Percentiles rank a stretch among this genome's conserved stretches.
Evolutionary conservation across 2,888 invertebrate genomes (phyloP).

Genomic region (Drosophila paranaensis): DNA sequence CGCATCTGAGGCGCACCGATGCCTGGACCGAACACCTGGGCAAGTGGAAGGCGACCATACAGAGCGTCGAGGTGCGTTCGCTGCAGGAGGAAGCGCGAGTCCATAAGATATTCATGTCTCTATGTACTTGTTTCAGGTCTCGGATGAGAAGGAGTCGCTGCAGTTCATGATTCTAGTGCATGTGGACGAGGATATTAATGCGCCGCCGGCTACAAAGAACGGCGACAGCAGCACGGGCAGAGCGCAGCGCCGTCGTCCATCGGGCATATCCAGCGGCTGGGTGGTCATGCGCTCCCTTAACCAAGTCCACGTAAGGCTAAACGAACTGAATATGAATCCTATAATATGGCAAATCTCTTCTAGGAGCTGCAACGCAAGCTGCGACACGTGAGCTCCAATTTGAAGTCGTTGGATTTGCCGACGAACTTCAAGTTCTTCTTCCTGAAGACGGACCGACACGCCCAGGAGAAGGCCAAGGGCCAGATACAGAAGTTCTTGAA

Average conservation of each 20-base stretch:
- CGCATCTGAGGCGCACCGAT: conserved; percentile 93
- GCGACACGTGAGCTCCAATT: conserved; percentile 91
- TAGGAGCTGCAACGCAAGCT: conserved; percentile 93
- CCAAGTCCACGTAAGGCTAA: conserved; percentile 87
- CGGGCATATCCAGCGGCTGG: conserved; percentile 88
- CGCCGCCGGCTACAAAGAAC: conserved; percentile 56
- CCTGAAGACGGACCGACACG: conserved; percentile 92
- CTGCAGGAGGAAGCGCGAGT: no score
- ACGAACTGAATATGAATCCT: neutral
- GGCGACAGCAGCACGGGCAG: conserved; percentile 67
- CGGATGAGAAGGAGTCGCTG: conserved; percentile 86
- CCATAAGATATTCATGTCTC: neutral
- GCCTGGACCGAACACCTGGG: conserved; percentile 96
- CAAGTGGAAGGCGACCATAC: conserved; percentile 93
- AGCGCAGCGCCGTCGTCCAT: conserved; percentile 84
- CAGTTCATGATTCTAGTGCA: conserved; percentile 93
- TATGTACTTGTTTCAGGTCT: conserved; percentile 66
- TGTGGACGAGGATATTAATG: conserved; percentile 87
- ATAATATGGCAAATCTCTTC: conserved; percentile 71
- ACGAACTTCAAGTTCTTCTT: conserved; percentile 93
- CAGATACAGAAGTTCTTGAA: conserved; percentile 94
- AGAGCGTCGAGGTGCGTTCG: conserved; percentile 89
- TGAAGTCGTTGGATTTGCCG: conserved; percentile 93
- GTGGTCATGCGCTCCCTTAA: conserved; percentile 88
- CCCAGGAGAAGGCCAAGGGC: conserved; percentile 92